Conservation (phyloP, 2,888 invertebrate genomes). For the Eilema sororculum region DNA sequence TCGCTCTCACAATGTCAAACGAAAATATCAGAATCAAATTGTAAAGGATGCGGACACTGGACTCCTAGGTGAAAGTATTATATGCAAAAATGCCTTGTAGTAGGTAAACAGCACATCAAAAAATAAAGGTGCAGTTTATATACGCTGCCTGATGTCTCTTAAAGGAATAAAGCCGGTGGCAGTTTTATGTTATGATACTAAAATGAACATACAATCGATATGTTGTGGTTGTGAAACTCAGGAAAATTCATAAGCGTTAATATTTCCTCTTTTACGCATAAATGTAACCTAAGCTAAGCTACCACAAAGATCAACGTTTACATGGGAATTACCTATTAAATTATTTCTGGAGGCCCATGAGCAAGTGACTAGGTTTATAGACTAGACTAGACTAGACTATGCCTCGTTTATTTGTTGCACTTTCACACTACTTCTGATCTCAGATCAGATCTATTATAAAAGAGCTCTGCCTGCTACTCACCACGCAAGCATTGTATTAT, state of each 20-base stretch:
- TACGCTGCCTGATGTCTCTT: not conserved
- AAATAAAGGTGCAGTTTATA: not conserved
- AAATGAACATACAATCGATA: not conserved
- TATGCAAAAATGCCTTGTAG: not conserved
- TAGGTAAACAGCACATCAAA: not conserved
- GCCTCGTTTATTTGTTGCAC: no score
- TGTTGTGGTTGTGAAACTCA: not conserved
- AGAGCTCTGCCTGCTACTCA: no score
- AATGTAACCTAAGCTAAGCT: not conserved
- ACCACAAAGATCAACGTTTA: not conserved
- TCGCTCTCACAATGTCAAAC: not conserved
- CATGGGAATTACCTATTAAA: not conserved
- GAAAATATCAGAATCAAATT: not conserved
- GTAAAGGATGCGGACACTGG: no score
- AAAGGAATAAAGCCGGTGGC: not conserved
- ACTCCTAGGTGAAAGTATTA: not conserved
- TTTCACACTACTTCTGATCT: no score
- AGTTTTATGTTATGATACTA: not conserved
- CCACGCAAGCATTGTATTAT: no score
- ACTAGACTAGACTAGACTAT: no score
- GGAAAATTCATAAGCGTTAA: not conserved
- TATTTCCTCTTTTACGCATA: not conserved
- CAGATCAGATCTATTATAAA: no score
- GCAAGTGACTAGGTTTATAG: not conserved
- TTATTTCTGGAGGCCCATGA: not conserved